Evolutionary conservation across 2,113 vertebrate genomes (phyloP), one percentile per base, ranked within the genome.

Genomic region (Glaucidium brasilianum): DNA sequence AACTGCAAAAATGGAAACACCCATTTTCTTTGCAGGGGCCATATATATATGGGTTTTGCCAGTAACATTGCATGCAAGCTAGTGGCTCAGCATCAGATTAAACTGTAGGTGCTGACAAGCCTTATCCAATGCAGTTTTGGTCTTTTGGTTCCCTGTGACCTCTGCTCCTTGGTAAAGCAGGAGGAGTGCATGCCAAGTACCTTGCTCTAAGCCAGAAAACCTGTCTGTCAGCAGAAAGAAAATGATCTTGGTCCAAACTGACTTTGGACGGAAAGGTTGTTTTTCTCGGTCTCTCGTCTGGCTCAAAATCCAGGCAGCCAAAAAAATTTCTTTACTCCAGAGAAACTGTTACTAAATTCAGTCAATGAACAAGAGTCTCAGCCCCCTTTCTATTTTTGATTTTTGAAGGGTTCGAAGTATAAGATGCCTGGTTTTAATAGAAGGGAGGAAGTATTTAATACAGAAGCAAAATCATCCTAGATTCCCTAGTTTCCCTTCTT

Each of bases 261-360:
- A 73, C 84, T 92, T 80, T 92, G 85, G 75, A 83, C 10, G 4
- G 63, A 59, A 92, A 88, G 16, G 88, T 50, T 83, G 72, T 89
- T 95, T 95, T 95, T 91, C 87, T 58, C 1, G 0, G 45, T 89
- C 72, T 92, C 35, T 86, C 2, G 5, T 55, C 86, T 84, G 71
- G 30, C 82, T 88, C 93, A 83, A 95, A 96, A 94, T 68, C 62
- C 90, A 91, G 56, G 77, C 37, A 93, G 62, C 9, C 56, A 78
- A 74, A 56, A 78, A 74, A 56, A 52, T 58, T 60, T 86, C 37
- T 87, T 90, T 73, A 29, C 59, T 92, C 47, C 5, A 20, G 52
- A 50, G 41, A 77, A 96, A 76, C 56, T 43, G 41, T 56, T 91
- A 73, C 53, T 88, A 66, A 95, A 72, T 73, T 85, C 64, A 85